These are phyloP conservation scores for Didymodactylos carnosus DNA, from an alignment of 2,888 invertebrate genomes.

Conservation along the genomic window DNA sequence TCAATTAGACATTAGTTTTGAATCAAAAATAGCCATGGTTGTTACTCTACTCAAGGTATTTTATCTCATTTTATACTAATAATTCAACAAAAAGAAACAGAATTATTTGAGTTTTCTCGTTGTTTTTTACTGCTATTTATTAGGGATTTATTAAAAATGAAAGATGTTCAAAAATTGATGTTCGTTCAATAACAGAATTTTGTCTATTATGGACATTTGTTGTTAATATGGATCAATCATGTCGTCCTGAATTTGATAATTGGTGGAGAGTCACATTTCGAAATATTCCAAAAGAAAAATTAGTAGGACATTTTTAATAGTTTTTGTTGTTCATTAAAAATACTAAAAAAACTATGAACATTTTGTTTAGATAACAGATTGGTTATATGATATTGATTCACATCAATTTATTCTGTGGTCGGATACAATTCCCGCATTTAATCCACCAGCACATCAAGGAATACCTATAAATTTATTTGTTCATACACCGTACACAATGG, in stretches of 20 bases:
- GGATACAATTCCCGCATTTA: slow-evolving; percentile 28
- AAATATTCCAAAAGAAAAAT: slow-evolving; percentile 4
- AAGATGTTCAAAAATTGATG: background rate
- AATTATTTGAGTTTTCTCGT: too few species aligned
- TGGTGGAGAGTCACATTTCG: slow-evolving; percentile 4
- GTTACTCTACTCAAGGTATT: background rate
- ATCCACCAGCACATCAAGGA: slow-evolving; percentile 25
- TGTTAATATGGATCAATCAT: background rate
- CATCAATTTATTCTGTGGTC: slow-evolving; percentile 27
- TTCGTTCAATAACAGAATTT: background rate
- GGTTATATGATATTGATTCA: slow-evolving; percentile 27
- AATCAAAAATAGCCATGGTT: background rate
- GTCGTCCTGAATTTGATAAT: background rate
- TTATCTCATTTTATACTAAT: too few species aligned
- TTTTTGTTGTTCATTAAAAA: background rate
- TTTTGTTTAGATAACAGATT: slow-evolving; percentile 27
- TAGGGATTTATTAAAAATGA: background rate
- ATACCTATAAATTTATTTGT: slow-evolving; percentile 31
- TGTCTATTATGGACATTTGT: slow-evolving; percentile 1
- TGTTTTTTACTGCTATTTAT: too few species aligned
- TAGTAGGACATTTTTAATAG: background rate
- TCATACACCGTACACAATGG: slow-evolving; percentile 27
- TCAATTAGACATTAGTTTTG: too few species aligned
- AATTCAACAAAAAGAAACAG: too few species aligned
- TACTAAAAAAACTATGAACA: too few species aligned